Evolutionary conservation across 2,797 vertebrate species (phyloP), one percentile per base, ranked within the genome.

Genomic region (Hypotaenidia okinawae): DNA sequence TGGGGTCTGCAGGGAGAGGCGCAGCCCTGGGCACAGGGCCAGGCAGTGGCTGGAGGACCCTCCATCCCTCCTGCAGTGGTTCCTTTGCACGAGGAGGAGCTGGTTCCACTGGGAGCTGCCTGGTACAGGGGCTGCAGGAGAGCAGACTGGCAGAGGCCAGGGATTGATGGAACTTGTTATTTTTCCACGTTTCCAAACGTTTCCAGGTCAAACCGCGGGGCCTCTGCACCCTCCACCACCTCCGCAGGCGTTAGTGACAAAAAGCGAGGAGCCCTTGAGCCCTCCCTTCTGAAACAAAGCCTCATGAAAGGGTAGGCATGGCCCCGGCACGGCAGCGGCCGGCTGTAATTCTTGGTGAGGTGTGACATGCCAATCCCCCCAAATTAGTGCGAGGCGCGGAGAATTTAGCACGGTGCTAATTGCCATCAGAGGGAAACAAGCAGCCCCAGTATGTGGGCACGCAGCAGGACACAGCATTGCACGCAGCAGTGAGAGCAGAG

Each of bases 341-440:
- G 91, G 97, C 93, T 95, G 94, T 96, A 95, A 95, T 93, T 97
- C 97, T 90, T 97, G 95, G 96, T 97, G 85, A 96, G 93, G 89
- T 91, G 87, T 75, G 95, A 97, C 97, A 95, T 86, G 96, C 95
- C 96, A 97, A 90, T 98, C 97, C 96, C 96, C 97, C 95, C 94
- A 98, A 98, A 99, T 99, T 99, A 99, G 98, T 89, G 95, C 92
- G 89, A 98, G 98, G 98, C 98, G 98, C 97, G 98, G 98, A 98
- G 98, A 98, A 98, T 98, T 98, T 98, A 98, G 98, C 98, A 98
- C 97, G 98, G 98, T 97, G 98, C 99, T 99, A 99, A 99, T 99
- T 99, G 98, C 87, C 89, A 98, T 98, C 97, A 97, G 98, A 97
- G 74, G 97, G 97, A 98, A 99, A 99, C 99, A 99, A 98, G 99